Evolutionary conservation across 2,888 invertebrate species (phyloP).

Genomic region (Machimus rusticus): DNA sequence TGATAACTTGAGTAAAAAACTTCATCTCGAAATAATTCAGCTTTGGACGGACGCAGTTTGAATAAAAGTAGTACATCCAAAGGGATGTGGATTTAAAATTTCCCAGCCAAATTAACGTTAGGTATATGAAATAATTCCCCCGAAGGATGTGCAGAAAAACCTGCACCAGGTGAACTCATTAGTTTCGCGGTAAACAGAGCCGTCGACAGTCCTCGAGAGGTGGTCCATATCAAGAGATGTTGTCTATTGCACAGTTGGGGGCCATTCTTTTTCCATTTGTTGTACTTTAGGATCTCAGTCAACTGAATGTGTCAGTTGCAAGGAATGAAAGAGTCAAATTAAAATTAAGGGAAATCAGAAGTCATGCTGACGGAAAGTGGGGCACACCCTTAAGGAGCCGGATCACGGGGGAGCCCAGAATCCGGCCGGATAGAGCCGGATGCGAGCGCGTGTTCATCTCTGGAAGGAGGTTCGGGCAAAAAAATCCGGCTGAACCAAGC

Average conservation of each 20-base stretch:
- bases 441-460: neutral
- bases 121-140: neutral
- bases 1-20: neutral
- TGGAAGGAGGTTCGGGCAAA: neutral
- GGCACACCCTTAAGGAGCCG: constrained; percentile 6
- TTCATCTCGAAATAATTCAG: neutral
- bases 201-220: neutral
- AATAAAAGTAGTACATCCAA: neutral
- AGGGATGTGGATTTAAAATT: neutral
- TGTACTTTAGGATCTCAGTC: neutral
- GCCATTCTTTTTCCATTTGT: neutral
- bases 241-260: neutral
- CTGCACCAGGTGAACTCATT: neutral
- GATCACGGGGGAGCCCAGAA: neutral
- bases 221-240: neutral
- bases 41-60: neutral
- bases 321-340: neutral
- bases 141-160: neutral
- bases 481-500: constrained; percentile 6
- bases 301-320: neutral
- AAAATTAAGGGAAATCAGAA: constrained; percentile 13
- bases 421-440: neutral
- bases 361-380: neutral
- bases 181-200: neutral
- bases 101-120: neutral